These are phyloP conservation scores for Oreohelix idahoensis DNA, from an alignment of 1,140 invertebrate species.

Conservation along the genomic window DNA sequence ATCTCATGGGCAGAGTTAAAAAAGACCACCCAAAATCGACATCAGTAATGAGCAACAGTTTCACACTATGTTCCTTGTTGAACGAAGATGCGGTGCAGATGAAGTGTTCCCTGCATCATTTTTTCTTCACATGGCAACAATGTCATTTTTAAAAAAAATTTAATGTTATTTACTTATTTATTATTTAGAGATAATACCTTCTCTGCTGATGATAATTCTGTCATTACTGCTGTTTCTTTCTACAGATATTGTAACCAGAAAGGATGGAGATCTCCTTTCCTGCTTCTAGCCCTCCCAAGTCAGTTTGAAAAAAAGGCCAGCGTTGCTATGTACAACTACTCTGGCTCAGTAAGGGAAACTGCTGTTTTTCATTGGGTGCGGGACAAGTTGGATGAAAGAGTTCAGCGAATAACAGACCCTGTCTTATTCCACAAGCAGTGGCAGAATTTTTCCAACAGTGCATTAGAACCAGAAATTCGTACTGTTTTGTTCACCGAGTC, in stretches of 20 bases:
- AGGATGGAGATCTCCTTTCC: slow-evolving; percentile 73
- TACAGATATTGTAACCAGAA: slow-evolving; percentile 74
- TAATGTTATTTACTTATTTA: no score
- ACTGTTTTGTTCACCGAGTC: slow-evolving; percentile 73
- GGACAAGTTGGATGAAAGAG: slow-evolving; percentile 72
- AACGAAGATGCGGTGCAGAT: no score
- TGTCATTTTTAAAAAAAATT: no score
- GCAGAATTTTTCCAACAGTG: slow-evolving; percentile 55
- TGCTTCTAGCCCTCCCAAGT: slow-evolving; percentile 75
- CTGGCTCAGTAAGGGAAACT: slow-evolving; percentile 62
- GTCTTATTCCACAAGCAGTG: slow-evolving; percentile 65
- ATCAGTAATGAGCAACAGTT: no score
- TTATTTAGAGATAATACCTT: no score
- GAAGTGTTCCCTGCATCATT: no score
- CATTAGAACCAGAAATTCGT: slow-evolving; percentile 67
- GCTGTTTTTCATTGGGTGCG: slow-evolving; percentile 74
- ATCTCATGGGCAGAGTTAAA: no score
- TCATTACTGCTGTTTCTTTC: slow-evolving; percentile 22
- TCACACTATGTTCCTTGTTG: no score
- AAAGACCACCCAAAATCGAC: no score
- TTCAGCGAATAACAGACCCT: slow-evolving; percentile 65
- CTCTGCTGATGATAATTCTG: no score
- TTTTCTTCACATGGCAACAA: no score
- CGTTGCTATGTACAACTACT: slow-evolving; percentile 73
- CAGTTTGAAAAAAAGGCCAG: slow-evolving; percentile 75